phyloP scores from a whole-genome alignment of 2,797 vertebrate genomes.

The Anniella stebbinsi region DNA sequence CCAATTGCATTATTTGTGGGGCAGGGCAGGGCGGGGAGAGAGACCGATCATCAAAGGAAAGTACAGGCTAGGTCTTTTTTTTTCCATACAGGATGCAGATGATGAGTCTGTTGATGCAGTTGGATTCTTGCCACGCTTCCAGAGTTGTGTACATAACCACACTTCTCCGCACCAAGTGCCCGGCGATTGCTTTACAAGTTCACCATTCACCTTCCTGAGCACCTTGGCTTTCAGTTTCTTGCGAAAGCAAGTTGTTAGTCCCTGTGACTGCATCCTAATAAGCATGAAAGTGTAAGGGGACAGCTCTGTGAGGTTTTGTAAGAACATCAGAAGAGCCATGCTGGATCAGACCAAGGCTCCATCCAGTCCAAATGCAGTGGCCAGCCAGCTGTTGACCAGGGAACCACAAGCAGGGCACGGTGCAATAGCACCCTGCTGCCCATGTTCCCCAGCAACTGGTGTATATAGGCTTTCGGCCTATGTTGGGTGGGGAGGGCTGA shows the following conservation, averaged over 20 bases:
- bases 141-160: neutral
- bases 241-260: neutral
- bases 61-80: neutral
- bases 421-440: no score
- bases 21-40: neutral
- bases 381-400: no score
- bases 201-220: neutral
- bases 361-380: no score
- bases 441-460: no score
- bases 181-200: no score
- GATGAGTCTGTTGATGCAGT: neutral
- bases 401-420: no score
- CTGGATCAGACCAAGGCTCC: no score
- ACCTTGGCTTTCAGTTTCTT: neutral
- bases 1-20: conserved; percentile 37
- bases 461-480: no score
- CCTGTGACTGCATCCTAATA: neutral
- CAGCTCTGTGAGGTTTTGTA: no score
- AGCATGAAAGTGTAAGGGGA: neutral
- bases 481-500: neutral
- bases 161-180: neutral
- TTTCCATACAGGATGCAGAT: neutral
- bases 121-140: neutral
- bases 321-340: no score
- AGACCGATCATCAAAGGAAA: conserved; percentile 54